Conservation (phyloP, 2,113 vertebrate species). For the Semicossyphus pulcher region DNA sequence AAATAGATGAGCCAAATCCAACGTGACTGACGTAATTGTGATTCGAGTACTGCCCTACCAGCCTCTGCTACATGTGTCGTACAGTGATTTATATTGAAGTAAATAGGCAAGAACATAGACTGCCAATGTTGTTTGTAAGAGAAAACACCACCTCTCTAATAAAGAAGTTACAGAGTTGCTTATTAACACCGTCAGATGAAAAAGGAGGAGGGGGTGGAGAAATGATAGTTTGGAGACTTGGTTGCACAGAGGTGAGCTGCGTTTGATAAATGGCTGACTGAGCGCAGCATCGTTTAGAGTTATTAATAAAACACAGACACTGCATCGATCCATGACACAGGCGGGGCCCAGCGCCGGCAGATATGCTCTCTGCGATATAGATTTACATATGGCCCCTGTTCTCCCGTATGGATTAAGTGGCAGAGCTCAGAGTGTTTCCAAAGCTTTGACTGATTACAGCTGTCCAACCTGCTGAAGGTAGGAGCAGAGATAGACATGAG, state of each 20-base stretch:
- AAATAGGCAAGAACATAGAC: not conserved
- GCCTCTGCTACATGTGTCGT: not conserved
- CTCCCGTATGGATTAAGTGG: constrained; percentile 71
- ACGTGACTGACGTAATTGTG: too few species aligned
- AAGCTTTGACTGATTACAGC: constrained; percentile 67
- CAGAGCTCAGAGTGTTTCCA: constrained; percentile 57
- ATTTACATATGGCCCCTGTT: constrained; percentile 75
- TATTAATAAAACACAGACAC: constrained; percentile 81
- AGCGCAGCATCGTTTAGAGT: constrained; percentile 67
- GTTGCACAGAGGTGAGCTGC: constrained; percentile 48
- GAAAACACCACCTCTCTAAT: constrained; percentile 3
- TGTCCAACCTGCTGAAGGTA: constrained; percentile 41
- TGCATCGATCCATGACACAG: constrained; percentile 69
- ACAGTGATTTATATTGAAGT: not conserved
- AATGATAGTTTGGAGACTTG: constrained; percentile 39
- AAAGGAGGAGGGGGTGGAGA: constrained; percentile 26
- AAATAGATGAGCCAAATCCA: too few species aligned
- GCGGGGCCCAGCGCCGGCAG: constrained; percentile 47
- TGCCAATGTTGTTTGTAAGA: not conserved
- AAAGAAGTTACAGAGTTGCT: constrained; percentile 39
- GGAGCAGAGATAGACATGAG: constrained; percentile 16
- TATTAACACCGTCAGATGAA: constrained; percentile 42
- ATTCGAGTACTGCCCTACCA: too few species aligned
- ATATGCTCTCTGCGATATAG: constrained; percentile 70
- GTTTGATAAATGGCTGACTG: constrained; percentile 71